Percentiles rank a stretch among this genome's conserved stretches.
These are phyloP conservation scores for Sternotherus odoratus DNA, from an alignment of 2,797 vertebrate genomes.

Conservation along the genomic window DNA sequence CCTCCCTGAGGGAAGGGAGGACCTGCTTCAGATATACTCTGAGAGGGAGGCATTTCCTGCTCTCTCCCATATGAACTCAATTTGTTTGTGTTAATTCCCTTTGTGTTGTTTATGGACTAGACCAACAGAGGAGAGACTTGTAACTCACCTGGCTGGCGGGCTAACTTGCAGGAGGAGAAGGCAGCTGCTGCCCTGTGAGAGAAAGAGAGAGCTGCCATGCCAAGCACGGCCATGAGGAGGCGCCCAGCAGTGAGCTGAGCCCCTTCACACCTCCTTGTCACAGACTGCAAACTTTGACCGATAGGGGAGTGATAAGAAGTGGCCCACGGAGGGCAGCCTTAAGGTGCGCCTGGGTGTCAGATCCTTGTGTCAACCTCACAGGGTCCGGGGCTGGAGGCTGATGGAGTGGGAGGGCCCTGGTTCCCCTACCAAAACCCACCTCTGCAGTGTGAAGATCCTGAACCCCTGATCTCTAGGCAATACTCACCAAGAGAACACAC, in stretches of 20 bases:
- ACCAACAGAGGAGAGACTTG: not conserved
- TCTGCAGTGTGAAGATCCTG: not conserved
- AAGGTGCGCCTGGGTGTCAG: not conserved
- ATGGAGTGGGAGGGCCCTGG: not conserved
- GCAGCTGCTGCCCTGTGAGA: not conserved
- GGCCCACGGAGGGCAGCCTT: not conserved
- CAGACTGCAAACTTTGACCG: not conserved
- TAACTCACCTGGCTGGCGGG: not conserved
- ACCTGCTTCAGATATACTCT: not conserved
- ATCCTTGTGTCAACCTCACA: not conserved
- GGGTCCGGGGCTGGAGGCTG: not conserved
- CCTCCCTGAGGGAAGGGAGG: not conserved
- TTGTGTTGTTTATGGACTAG: not conserved
- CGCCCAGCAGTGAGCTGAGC: not conserved
- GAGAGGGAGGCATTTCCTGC: not conserved
- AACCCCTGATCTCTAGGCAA: not conserved
- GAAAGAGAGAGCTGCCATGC: not conserved
- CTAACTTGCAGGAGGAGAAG: not conserved
- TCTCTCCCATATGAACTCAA: not conserved
- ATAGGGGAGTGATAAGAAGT: not conserved
- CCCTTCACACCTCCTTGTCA: not conserved
- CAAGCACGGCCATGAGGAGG: not conserved
- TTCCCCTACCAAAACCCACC: not conserved
- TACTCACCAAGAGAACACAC: not conserved
- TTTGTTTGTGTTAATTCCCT: not conserved